phyloP scores from a whole-genome alignment of 2,888 invertebrate genomes.

The Acleris cristana region DNA sequence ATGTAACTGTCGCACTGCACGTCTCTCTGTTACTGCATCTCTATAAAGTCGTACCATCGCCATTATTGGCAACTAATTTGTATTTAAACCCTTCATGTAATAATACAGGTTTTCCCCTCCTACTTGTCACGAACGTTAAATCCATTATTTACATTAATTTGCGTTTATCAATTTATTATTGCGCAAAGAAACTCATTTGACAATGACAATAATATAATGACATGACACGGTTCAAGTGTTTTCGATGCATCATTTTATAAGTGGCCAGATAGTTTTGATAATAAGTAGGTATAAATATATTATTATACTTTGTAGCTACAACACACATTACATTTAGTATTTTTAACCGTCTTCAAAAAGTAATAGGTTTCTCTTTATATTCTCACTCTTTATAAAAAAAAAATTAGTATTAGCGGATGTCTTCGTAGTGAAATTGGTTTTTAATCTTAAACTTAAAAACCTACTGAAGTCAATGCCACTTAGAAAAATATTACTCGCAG shows the following conservation, averaged over 20 bases:
- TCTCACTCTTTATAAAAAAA: background rate
- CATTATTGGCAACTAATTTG: slow-evolving; percentile 11
- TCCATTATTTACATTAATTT: slow-evolving; percentile 1
- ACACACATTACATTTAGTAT: too few relatives aligned
- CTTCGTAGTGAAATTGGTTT: background rate
- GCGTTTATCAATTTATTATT: background rate
- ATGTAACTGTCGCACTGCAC: slow-evolving; percentile 3
- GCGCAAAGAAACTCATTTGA: background rate
- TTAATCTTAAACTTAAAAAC: background rate
- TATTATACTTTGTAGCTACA: too few relatives aligned
- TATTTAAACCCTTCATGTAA: slow-evolving; percentile 12
- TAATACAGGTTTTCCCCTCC: slow-evolving; percentile 4
- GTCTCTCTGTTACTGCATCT: background rate
- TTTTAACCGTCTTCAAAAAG: background rate
- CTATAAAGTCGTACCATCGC: slow-evolving; percentile 7
- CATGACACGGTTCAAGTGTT: background rate
- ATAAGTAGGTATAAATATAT: too few relatives aligned
- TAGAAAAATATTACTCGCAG: background rate
- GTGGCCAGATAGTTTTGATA: background rate
- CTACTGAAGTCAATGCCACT: background rate
- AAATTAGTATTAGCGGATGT: background rate
- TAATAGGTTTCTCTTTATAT: background rate
- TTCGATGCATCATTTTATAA: background rate
- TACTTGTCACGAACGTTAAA: slow-evolving; percentile 2
- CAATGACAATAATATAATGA: slow-evolving; percentile 1